Conservation (phyloP, 2,797 vertebrate genomes). For the Eulemur rubriventer region DNA sequence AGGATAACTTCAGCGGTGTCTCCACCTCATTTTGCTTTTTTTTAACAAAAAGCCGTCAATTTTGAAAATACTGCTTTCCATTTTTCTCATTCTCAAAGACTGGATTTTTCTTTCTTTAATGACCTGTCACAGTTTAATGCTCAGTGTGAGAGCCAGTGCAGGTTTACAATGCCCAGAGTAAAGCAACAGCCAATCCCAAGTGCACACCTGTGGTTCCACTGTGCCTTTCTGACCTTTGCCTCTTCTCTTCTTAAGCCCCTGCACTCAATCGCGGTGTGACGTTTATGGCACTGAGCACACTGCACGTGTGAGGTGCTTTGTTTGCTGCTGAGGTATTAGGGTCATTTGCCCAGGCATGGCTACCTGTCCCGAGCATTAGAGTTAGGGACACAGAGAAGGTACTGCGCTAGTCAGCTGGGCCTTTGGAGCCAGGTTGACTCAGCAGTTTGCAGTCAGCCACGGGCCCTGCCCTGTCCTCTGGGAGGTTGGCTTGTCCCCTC, state of each 20-base stretch:
- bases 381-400: neutral
- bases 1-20: too few relatives aligned
- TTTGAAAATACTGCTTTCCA: slow-evolving; percentile 51
- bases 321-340: neutral
- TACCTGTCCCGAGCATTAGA: too few relatives aligned
- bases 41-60: neutral
- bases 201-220: neutral
- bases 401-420: neutral
- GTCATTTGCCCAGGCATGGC: neutral
- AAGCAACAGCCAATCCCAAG: neutral
- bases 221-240: fast-evolving
- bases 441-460: neutral
- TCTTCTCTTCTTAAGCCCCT: neutral
- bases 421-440: fast-evolving
- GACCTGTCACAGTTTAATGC: slow-evolving; percentile 62
- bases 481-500: neutral
- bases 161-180: slow-evolving; percentile 59
- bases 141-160: slow-evolving; percentile 21
- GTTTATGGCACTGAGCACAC: fast-evolving
- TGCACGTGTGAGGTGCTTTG: neutral
- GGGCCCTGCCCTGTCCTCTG: fast-evolving
- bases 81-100: slow-evolving; percentile 69
- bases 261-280: fast-evolving
- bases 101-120: slow-evolving; percentile 46
- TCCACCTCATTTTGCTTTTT: neutral